phyloP scores from a whole-genome alignment of 1,140 invertebrate genomes.

The Micrasema longulum region DNA sequence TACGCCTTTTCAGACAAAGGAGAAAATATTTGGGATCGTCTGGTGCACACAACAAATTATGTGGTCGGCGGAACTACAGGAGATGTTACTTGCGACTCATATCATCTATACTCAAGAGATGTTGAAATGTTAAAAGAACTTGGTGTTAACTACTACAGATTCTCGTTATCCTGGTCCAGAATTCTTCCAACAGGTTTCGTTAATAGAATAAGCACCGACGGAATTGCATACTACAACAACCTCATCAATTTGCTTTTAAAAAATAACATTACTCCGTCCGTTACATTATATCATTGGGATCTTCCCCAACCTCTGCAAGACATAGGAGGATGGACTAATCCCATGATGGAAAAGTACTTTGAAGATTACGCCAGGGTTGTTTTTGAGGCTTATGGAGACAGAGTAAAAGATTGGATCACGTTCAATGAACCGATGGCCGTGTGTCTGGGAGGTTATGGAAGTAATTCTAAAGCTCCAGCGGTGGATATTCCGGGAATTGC shows the following conservation, averaged over 20 bases:
- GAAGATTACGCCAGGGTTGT: conserved; percentile 68
- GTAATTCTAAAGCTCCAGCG: conserved; percentile 64
- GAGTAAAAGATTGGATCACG: conserved; percentile 71
- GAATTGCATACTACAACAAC: conserved; percentile 71
- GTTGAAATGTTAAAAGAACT: conserved; percentile 61
- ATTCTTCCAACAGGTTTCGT: conserved; percentile 70
- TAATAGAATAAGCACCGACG: conserved; percentile 65
- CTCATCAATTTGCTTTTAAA: conserved; percentile 67
- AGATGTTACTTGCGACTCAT: conserved; percentile 61
- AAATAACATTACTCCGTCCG: conserved; percentile 66
- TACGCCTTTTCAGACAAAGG: conserved; percentile 56
- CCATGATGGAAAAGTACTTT: conserved; percentile 68
- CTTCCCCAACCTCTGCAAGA: conserved; percentile 68
- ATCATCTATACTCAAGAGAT: conserved; percentile 62
- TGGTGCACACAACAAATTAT: conserved; percentile 59
- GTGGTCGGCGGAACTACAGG: conserved; percentile 65
- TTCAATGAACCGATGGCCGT: conserved; percentile 72
- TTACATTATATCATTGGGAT: conserved; percentile 74
- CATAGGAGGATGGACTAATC: conserved; percentile 70
- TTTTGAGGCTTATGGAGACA: conserved; percentile 68
- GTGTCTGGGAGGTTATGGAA: conserved; percentile 67
- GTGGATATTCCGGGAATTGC: conserved; percentile 61
- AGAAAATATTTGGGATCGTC: conserved; percentile 66
- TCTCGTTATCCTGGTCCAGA: conserved; percentile 73
- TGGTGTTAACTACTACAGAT: conserved; percentile 68